Base-by-base conservation (phyloP, 2,113 vertebrate species). In the Urocynchramus pylzowi region DNA sequence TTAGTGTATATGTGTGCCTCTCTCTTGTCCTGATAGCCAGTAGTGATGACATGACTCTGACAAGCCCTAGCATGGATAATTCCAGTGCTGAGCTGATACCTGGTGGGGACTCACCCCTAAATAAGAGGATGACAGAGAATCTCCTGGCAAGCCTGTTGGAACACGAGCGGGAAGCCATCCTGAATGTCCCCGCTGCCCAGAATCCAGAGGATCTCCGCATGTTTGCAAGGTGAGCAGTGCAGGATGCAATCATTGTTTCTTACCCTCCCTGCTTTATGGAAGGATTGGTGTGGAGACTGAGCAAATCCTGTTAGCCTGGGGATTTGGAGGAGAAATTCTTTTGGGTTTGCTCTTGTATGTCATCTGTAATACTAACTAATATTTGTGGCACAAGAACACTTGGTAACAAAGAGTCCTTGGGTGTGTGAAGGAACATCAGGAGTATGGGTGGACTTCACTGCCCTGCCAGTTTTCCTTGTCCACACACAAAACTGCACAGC, bases 51-150 rank as follows among this genome's bases (percentile, higher is more conserved):
- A 99, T 99, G 99, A 99, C 99, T 41, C 98, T 99, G 87, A 99
- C 99, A 39, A 99, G 99, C 94, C 99, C 99, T 80, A 99, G 99
- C 95, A 99, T 99, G 99, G 99, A 99, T 92, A 99, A 99, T 97
- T 99, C 99, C 74, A 99, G 99, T 20, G 99, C 99, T 6, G 99
- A 99, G 97, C 98, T 99, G 88, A 97, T 99, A 31, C 99, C 99
- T 16, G 98, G 99, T 10, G 99, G 98, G 52, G 99, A 99, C 96
- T 99, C 99, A 0, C 99, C 99, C 0, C 98, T 99, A 28, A 99
- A 99, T 97, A 99, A 98, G 95, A 98, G 99, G 96, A 98, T 99
- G 98, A 99, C 99, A 0, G 99, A 99, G 97, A 99, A 98, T 49
- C 98, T 99, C 52, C 97, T 99, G 30, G 99, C 99, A 71, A 99